phyloP scores from a whole-genome alignment of 1,140 invertebrate genomes.

The Drosophila bifasciata region DNA sequence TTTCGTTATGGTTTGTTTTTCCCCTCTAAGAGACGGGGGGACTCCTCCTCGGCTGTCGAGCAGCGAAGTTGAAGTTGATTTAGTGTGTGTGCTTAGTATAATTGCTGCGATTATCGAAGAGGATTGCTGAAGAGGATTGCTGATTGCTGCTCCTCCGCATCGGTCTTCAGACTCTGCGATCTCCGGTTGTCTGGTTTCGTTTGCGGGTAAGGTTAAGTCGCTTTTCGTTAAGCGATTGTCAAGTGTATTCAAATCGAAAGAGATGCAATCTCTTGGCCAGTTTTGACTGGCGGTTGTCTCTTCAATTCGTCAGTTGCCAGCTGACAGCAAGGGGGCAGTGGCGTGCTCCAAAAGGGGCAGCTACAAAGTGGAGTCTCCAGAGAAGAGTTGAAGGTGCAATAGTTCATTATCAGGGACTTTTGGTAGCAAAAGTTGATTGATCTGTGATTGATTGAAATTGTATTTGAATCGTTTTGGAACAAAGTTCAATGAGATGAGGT shows the following conservation, averaged over 20 bases:
- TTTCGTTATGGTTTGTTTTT: slow-evolving; percentile 40
- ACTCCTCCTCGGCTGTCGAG: slow-evolving; percentile 4
- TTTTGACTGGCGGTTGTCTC: slow-evolving; percentile 44
- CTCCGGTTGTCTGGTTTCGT: not conserved
- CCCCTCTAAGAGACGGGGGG: slow-evolving; percentile 12
- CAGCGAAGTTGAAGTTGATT: slow-evolving; percentile 60
- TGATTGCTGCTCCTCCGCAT: not conserved
- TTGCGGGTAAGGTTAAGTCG: slow-evolving; percentile 64
- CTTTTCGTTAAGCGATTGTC: slow-evolving; percentile 66
- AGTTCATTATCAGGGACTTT: slow-evolving; percentile 19
- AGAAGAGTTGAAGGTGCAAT: too few species aligned
- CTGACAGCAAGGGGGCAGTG: slow-evolving; percentile 28
- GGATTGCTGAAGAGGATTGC: slow-evolving; percentile 28
- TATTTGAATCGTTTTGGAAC: slow-evolving; percentile 4
- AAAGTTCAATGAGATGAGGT: slow-evolving; percentile 9
- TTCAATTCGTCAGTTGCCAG: slow-evolving; percentile 17
- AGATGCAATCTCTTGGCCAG: slow-evolving; percentile 53
- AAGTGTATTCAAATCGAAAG: slow-evolving; percentile 60
- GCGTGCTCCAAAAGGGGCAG: slow-evolving; percentile 5
- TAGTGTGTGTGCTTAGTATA: slow-evolving; percentile 70
- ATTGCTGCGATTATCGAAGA: slow-evolving; percentile 66
- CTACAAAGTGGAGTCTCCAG: too few species aligned
- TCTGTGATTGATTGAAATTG: slow-evolving; percentile 1
- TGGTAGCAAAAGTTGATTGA: slow-evolving; percentile 11
- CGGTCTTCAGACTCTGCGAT: not conserved